Base-by-base conservation (phyloP, 2,113 vertebrate species). In the Pseudopipra pipra region DNA sequence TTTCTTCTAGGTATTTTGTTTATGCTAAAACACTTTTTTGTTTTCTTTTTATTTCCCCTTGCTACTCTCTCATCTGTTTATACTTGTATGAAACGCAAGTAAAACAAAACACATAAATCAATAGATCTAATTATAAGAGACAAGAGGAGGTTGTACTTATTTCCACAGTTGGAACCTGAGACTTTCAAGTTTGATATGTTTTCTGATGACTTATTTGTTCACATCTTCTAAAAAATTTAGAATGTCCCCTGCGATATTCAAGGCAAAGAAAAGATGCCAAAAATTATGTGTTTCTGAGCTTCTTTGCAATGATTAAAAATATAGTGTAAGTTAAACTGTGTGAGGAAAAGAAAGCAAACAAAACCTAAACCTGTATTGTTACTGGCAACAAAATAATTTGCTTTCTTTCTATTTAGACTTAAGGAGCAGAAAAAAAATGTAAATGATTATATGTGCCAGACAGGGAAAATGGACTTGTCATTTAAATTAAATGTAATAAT, bases 151-250 rank as follows among this genome's bases (percentile, higher is more conserved):
- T 82, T 92, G 77, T 73, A 44, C 55, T 75, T 72, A 31, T 67
- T 80, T 91, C 47, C 54, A 65, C 81, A 67, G 28, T 3, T 85
- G 93, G 52, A 68, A 33, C 33, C 51, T 70, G 43, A 77, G 74
- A 97, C 49, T 96, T 88, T 89, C 46, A 70, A 89, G 59, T 91
- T 87, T 93, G 52, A 87, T 73, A 28, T 84, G 18, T 97, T 96
- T 93, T 73, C 44, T 82, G 75, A 87, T 3, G 4, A 88, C 66
- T 95, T 94, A 89, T 88, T 97, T 95, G 77, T 86, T 91, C 75
- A 75, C 19, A 80, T 77, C 28, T 79, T 91, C 62, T 85, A 13
- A 90, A 85, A 89, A 89, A 76, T 54, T 31, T 46, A 55, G 61
- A 55, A 33, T 88, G 55, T 90, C 74, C 33, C 24, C 54, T 18